Percentiles rank a stretch among this genome's conserved stretches.
phyloP scores from a whole-genome alignment of 2,888 invertebrate species.

The Pyrocoelia pectoralis region DNA sequence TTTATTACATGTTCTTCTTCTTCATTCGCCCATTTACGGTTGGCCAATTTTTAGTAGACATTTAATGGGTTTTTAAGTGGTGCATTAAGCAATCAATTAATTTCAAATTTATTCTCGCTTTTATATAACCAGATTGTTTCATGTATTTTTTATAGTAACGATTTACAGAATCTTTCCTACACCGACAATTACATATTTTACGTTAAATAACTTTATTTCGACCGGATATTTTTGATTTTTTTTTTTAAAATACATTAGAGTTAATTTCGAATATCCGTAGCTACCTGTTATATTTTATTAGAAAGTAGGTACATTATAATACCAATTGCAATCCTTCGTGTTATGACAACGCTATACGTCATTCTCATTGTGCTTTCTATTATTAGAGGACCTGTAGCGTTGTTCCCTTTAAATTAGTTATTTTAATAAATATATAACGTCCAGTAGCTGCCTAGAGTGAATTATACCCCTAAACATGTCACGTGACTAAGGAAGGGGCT shows the following conservation, averaged over 20 bases:
- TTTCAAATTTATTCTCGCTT: conserved; percentile 23
- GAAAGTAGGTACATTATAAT: no score
- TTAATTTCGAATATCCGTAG: no score
- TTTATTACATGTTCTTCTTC: conserved; percentile 58
- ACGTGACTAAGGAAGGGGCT: conserved; percentile 61
- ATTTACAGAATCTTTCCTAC: no score
- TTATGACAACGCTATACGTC: background rate
- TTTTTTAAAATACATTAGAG: no score
- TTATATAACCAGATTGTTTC: background rate
- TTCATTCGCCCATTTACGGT: conserved; percentile 56
- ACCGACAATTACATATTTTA: no score
- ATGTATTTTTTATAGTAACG: background rate
- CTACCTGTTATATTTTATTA: no score
- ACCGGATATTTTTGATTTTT: no score
- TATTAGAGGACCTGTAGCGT: conserved; percentile 6
- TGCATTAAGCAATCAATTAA: conserved; percentile 39
- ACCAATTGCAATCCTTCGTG: no score
- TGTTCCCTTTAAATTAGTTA: conserved; percentile 25
- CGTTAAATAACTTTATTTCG: no score
- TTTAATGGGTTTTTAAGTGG: conserved; percentile 58
- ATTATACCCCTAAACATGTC: conserved; percentile 58
- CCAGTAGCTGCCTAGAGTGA: conserved; percentile 56
- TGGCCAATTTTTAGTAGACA: conserved; percentile 52
- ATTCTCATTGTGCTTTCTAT: background rate
- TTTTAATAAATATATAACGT: conserved; percentile 35